Conservation (phyloP, 2,113 vertebrate species). For the Callopanchax toddi region DNA sequence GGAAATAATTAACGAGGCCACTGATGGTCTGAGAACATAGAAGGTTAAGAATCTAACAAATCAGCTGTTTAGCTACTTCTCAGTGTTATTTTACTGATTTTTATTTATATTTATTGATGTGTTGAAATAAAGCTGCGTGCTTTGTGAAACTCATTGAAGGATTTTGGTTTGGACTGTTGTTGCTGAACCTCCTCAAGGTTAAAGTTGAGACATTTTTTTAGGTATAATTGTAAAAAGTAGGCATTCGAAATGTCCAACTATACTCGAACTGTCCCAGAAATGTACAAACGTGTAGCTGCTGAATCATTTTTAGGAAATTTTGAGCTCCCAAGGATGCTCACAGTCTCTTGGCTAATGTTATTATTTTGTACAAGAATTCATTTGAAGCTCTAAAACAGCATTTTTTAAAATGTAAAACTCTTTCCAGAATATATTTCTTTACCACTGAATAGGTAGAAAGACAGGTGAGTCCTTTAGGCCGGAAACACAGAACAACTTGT, state of each 20-base stretch:
- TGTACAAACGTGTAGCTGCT: too few relatives aligned
- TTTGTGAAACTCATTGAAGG: conserved; percentile 1
- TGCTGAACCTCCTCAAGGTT: conserved; percentile 1
- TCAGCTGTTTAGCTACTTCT: conserved; percentile 6
- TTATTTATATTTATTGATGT: not conserved
- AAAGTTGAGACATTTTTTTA: not conserved
- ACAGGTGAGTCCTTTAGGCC: too few relatives aligned
- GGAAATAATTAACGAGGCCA: conserved; percentile 46
- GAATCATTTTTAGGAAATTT: too few relatives aligned
- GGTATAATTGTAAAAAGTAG: not conserved
- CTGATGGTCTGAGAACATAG: not conserved
- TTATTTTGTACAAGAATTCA: too few relatives aligned
- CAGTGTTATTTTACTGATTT: not conserved
- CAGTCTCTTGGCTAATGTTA: too few relatives aligned
- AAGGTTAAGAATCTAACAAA: conserved; percentile 5
- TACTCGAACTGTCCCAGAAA: too few relatives aligned
- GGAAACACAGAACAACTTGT: too few relatives aligned
- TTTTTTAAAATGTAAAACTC: too few relatives aligned
- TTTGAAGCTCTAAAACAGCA: too few relatives aligned
- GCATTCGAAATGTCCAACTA: not conserved
- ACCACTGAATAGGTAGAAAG: too few relatives aligned
- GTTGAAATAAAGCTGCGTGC: not conserved
- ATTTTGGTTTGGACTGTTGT: conserved; percentile 11
- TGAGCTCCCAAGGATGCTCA: too few relatives aligned
- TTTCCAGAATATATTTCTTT: too few relatives aligned